Evolutionary conservation across 2,797 vertebrate species (phyloP).

Genomic region (Sebastes iracundus): DNA sequence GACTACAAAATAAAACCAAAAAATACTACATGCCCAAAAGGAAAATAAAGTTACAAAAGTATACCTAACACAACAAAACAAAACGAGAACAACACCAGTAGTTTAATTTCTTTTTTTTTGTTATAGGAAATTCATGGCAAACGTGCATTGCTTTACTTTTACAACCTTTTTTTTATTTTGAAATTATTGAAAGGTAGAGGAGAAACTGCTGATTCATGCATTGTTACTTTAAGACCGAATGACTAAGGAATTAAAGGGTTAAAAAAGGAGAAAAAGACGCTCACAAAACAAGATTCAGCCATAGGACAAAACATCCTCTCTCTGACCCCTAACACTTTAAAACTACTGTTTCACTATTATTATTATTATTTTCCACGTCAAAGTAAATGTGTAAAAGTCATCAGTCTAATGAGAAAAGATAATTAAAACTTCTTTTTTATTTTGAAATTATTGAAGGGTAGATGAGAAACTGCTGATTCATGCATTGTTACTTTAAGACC

Average conservation of each 20-base stretch:
- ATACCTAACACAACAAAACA: neutral
- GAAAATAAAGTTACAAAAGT: neutral
- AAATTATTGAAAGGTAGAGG: neutral
- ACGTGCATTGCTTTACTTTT: neutral
- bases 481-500: neutral
- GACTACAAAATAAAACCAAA: neutral
- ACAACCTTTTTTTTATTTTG: conserved; percentile 4
- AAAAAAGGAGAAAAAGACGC: neutral
- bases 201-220: neutral
- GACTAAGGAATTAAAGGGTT: neutral
- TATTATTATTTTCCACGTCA: neutral
- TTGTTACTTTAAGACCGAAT: neutral
- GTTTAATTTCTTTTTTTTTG: neutral
- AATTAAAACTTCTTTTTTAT: neutral
- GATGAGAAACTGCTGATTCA: neutral
- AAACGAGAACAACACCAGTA: neutral
- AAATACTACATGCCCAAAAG: neutral
- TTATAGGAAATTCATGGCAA: neutral
- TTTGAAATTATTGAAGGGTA: neutral
- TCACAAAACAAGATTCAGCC: too few species aligned
- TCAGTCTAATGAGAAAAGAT: too few species aligned
- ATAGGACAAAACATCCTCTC: neutral
- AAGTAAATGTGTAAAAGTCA: too few species aligned
- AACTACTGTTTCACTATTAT: neutral
- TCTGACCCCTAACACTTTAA: too few species aligned